Conservation (phyloP, 2,113 vertebrate species). For the Trochalopteron elliotii region DNA sequence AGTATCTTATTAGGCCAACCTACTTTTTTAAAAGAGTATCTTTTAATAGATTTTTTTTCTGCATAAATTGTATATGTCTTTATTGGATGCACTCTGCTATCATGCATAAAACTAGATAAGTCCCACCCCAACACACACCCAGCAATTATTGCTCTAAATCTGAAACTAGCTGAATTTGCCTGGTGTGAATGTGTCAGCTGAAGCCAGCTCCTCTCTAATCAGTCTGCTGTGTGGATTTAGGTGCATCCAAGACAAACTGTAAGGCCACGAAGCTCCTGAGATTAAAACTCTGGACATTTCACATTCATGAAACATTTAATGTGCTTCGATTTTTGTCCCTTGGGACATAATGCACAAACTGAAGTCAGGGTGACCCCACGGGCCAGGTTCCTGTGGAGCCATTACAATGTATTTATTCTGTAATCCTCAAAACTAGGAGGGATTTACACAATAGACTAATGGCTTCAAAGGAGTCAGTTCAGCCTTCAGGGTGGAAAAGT, state of each 20-base stretch:
- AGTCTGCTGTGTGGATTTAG: neutral
- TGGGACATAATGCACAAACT: neutral
- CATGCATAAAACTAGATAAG: neutral
- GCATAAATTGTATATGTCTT: neutral
- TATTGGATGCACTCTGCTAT: neutral
- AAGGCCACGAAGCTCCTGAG: neutral
- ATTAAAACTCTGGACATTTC: constrained; percentile 35
- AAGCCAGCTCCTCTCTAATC: neutral
- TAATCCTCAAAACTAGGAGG: constrained; percentile 52
- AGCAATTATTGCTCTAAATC: neutral
- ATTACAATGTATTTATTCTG: constrained; percentile 46
- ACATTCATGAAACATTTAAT: constrained; percentile 35
- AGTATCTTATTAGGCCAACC: neutral
- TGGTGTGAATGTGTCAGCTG: neutral
- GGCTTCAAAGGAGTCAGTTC: constrained; percentile 41
- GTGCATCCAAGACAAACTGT: neutral
- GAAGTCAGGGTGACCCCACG: constrained; percentile 22
- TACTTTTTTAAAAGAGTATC: neutral
- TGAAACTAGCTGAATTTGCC: neutral
- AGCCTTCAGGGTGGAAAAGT: constrained; percentile 14
- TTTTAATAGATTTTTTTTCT: neutral
- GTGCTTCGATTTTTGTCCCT: constrained; percentile 48
- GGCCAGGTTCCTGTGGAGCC: constrained; percentile 26
- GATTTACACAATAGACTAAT: constrained; percentile 53
- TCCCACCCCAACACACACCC: neutral